Base-by-base conservation (phyloP, 2,888 invertebrate species). In the Neoaliturus tenellus region DNA sequence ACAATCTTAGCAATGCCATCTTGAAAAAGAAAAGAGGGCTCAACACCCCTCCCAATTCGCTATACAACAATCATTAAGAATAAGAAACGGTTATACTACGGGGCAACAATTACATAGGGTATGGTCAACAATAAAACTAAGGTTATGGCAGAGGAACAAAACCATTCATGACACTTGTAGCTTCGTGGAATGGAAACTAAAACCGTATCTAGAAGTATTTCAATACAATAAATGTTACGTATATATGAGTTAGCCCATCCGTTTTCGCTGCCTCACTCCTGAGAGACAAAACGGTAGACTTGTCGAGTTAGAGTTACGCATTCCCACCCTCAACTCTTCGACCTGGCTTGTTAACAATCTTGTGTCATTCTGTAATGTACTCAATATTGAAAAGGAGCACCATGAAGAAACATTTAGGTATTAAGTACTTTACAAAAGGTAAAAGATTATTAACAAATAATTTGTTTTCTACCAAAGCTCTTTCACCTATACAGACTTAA, bases 21-120 rank as follows among this genome's bases (percentile, higher is more conserved):
- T 81, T 82, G 83, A 83, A 84, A 44, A 84, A 86, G 86, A 87
- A 85, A 85, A 84, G 85, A 85, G 85, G 85, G 85, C 86, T 84
- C 73, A 86, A 86, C 85, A 85, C 85, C 87, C 87, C 87, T 87
- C 85, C 80, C 82, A 86, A 87, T 86, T 87, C 84, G 86, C 86
- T 87, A 87, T 86, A 87, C 87, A 87, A 87, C 87, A 87, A 86
- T 86, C 86, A 87, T 87, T 86, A 87, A 86, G 85, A 85, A 85
- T 86, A 86, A 86, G 86, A 87, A 87, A 87, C 87, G 86, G 86
- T 86, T 85, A 86, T 85, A 87, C 87, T 87, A 86, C 84, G 80
- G 85, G 86, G 85, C 84, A 87, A 87, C 87, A 86, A 87, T 87
- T 86, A 87, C 86, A 85, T 83, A 75, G 86, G 85, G 83, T 10